Evolutionary conservation across 1,140 invertebrate genomes (phyloP).

Genomic region (Streblospio benedicti): DNA sequence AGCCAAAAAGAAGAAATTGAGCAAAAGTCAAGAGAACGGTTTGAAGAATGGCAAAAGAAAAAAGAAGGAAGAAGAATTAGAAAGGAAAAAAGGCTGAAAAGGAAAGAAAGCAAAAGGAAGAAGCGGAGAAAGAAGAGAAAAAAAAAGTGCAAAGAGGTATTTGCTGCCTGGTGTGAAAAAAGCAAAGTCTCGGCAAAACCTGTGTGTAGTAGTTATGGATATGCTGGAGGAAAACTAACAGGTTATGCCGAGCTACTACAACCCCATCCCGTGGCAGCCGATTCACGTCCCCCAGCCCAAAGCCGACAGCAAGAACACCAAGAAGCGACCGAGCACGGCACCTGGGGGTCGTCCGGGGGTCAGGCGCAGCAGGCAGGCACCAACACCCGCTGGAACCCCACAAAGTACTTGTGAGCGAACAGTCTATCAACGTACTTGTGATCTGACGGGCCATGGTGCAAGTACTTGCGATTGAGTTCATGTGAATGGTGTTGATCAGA

Average conservation of each 20-base stretch:
- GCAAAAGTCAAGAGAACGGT: neutral
- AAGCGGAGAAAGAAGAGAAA: too few species aligned
- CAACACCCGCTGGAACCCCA: too few species aligned
- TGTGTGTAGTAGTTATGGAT: neutral
- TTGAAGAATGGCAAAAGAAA: neutral
- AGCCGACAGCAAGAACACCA: neutral
- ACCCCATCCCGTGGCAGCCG: constrained; percentile 5
- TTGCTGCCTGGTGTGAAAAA: neutral
- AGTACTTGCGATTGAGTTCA: too few species aligned
- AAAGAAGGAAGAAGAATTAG: neutral
- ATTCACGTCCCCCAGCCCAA: neutral
- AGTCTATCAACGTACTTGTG: too few species aligned
- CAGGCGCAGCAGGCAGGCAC: too few species aligned
- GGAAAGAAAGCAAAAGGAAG: neutral
- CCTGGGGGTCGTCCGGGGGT: too few species aligned
- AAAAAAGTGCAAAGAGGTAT: neutral
- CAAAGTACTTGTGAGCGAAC: too few species aligned
- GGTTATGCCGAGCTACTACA: constrained; percentile 1
- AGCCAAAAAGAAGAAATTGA: neutral
- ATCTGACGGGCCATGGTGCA: too few species aligned
- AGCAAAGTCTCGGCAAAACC: neutral
- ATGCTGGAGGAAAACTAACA: neutral
- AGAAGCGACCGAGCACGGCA: too few species aligned
- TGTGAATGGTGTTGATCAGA: too few species aligned
- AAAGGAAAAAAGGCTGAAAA: neutral